A percentile compares a stretch with the other conserved stretches of the same genome.
These are phyloP conservation scores for Hydroisotoma schaefferi DNA, from an alignment of 2,888 invertebrate species.

Conservation along the genomic window DNA sequence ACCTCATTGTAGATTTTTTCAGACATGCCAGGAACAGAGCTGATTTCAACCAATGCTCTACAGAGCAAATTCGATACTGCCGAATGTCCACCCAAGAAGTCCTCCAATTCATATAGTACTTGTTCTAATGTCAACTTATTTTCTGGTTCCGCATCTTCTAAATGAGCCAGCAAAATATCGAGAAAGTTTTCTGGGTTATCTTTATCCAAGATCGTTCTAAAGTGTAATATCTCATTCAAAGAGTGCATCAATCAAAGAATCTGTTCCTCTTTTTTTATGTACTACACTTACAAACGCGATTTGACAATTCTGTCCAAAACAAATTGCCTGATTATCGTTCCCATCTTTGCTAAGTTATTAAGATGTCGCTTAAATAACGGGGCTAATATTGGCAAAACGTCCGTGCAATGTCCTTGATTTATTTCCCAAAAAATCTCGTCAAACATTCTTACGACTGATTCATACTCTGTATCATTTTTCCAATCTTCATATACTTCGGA, in stretches of 20 bases:
- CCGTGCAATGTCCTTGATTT: constrained; percentile 81
- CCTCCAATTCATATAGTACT: constrained; percentile 57
- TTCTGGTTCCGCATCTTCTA: constrained; percentile 59
- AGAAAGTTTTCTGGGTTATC: constrained; percentile 68
- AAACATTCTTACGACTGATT: constrained; percentile 66
- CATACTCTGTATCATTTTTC: constrained; percentile 58
- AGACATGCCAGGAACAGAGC: constrained; percentile 61
- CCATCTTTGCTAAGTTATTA: constrained; percentile 66
- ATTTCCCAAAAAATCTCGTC: constrained; percentile 90
- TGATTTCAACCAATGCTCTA: constrained; percentile 68
- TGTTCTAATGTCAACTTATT: constrained; percentile 47
- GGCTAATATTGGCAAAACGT: constrained; percentile 76
- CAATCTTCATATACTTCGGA: constrained; percentile 68
- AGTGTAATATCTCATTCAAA: background rate
- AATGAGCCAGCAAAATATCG: constrained; percentile 69
- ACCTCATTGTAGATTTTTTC: constrained; percentile 67
- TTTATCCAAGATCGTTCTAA: constrained; percentile 42
- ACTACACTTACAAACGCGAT: constrained; percentile 52
- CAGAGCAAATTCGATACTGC: constrained; percentile 81
- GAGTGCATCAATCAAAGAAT: background rate
- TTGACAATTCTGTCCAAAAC: constrained; percentile 66
- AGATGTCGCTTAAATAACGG: constrained; percentile 70
- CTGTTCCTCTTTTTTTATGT: background rate
- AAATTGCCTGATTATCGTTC: constrained; percentile 66
- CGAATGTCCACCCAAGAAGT: constrained; percentile 82